Conservation (phyloP, 2,797 vertebrate genomes). For the Enteromius viviparus region DNA sequence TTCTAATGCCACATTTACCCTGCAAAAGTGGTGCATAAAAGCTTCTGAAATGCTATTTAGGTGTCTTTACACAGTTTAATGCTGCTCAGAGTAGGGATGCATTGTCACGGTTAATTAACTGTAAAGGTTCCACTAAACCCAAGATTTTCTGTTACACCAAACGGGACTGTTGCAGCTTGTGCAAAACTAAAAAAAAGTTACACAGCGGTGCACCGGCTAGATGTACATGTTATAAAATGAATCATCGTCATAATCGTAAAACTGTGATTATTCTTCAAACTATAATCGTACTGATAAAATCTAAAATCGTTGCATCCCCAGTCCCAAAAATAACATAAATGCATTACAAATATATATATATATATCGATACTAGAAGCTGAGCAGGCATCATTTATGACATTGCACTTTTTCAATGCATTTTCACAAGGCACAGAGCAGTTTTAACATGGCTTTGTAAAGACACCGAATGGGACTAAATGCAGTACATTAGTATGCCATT, state of each 20-base stretch:
- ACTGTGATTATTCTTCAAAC: too few species aligned
- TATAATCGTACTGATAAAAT: too few species aligned
- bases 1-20: not conserved
- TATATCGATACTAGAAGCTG: not conserved
- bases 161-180: too few species aligned
- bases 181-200: too few species aligned
- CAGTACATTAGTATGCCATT: not conserved
- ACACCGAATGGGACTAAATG: not conserved
- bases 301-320: too few species aligned
- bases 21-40: not conserved
- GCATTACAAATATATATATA: not conserved
- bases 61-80: not conserved
- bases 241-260: too few species aligned
- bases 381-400: not conserved
- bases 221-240: too few species aligned
- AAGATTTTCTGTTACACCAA: too few species aligned
- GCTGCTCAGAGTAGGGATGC: not conserved
- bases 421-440: not conserved
- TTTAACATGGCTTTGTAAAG: not conserved
- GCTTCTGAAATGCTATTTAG: not conserved
- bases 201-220: too few species aligned
- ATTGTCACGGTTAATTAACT: too few species aligned
- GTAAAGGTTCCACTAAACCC: too few species aligned
- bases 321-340: not conserved
- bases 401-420: not conserved